phyloP scores from a whole-genome alignment of 1,140 invertebrate genomes.

The Trachymyrmex septentrionalis region DNA sequence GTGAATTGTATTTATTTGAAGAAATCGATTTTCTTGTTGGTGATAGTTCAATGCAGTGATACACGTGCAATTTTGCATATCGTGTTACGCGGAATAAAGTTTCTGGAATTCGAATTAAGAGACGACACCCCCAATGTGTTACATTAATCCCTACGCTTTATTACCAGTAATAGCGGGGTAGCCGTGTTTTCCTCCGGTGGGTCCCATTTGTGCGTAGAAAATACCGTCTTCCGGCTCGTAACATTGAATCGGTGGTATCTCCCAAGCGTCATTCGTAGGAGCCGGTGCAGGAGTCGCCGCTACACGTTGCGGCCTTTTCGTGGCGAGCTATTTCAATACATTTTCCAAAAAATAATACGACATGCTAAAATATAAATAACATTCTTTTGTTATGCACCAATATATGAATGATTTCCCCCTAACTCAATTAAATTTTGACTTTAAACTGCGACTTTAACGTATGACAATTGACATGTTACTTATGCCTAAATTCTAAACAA shows the following conservation, averaged over 20 bases:
- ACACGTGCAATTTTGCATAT: neutral
- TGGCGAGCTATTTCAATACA: conserved; percentile 62
- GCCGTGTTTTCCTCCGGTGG: conserved; percentile 94
- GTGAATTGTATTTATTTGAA: neutral
- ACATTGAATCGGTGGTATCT: conserved; percentile 95
- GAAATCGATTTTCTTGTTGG: neutral
- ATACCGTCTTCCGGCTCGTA: conserved; percentile 96
- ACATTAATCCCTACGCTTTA: neutral
- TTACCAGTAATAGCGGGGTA: conserved; percentile 95
- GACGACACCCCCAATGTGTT: neutral
- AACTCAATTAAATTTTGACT: neutral
- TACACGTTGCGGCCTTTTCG: conserved; percentile 79
- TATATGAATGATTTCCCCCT: neutral
- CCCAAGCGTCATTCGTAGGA: conserved; percentile 90
- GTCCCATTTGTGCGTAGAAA: conserved; percentile 96
- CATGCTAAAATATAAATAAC: neutral
- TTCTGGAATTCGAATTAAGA: neutral
- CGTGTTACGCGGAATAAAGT: no score
- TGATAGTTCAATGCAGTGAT: neutral
- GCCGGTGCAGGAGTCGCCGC: conserved; percentile 90
- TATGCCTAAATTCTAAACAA: neutral
- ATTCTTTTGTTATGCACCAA: neutral
- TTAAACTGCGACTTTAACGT: neutral
- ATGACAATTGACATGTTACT: neutral
- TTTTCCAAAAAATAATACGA: neutral